These are phyloP conservation scores for Megalurothrips usitatus DNA, from an alignment of 2,888 invertebrate species.

Conservation along the genomic window DNA sequence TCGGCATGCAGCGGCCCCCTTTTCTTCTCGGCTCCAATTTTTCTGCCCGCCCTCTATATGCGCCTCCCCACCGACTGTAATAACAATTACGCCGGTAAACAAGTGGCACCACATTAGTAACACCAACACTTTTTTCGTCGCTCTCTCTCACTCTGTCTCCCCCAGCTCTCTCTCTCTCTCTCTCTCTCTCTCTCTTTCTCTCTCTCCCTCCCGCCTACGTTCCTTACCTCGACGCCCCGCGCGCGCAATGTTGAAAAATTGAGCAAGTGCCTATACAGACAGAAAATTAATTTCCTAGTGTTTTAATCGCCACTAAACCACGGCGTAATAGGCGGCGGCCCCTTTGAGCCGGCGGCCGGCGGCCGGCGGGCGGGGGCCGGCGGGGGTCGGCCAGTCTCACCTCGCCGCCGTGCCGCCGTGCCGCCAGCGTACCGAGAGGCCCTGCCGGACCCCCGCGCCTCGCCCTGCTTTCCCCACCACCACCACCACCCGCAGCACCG, in stretches of 20 bases:
- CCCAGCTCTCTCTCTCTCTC: no score
- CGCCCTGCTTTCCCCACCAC: background rate
- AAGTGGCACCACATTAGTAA: conserved; percentile 26
- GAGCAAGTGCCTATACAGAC: conserved; percentile 16
- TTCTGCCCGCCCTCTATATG: background rate
- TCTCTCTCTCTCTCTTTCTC: no score
- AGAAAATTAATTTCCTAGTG: conserved; percentile 20
- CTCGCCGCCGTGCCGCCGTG: background rate
- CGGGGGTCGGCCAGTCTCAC: no score
- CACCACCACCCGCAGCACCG: background rate
- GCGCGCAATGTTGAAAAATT: conserved; percentile 20
- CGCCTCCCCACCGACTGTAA: background rate
- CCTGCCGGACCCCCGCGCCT: background rate
- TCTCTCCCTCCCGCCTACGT: background rate
- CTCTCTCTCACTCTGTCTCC: no score
- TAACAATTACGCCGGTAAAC: conserved; percentile 14
- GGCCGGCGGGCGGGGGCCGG: background rate
- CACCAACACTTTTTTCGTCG: background rate
- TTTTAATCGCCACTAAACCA: conserved; percentile 25
- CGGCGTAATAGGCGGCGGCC: conserved; percentile 15
- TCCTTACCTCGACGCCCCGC: background rate
- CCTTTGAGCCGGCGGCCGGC: background rate
- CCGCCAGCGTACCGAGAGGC: background rate
- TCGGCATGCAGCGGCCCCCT: background rate
- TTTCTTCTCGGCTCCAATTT: background rate